Base-by-base conservation (phyloP, 2,888 invertebrate species). In the Hecatera dysodea region DNA sequence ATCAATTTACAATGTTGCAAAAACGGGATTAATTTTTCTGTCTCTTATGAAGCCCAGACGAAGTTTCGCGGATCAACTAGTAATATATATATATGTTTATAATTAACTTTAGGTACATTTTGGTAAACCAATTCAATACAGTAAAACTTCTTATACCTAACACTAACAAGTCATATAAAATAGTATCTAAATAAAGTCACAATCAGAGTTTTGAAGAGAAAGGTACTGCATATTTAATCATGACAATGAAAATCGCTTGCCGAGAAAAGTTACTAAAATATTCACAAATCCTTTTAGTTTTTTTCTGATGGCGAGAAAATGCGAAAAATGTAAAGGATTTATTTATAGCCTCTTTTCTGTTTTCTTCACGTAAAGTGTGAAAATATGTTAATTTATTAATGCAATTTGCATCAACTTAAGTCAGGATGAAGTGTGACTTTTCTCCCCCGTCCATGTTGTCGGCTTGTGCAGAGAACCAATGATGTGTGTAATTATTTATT, bases 231-330 rank as follows among this genome's bases (percentile, higher is more conserved):
- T 72, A 72, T 55, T 75, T 48, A 75, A 67, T 53, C 39, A n/a
- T 55, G 24, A 75, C 44, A 75, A 6, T 55, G 53, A 72, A 72
- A 75, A 46, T 67, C 75, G 12, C 46, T 75, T 46, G n/a, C 46
- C 33, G 53, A 46, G 53, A 46, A 66, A 70, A 44, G 36, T 29
- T 29, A 39, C 67, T 66, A 19, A 71, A 75, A 55, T 48, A 67
- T 67, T 72, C 24, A 55, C 24, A 67, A 67, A 75, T 39, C 46
- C 29, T 55, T 75, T 67, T 55, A 72, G 46, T 67, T 66, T 66
- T 33, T 46, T 24, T 7, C 27, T n/a, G 50, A 27, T 8, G n/a
- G 9, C 29, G 44, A 27, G 29, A 46, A 48, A 75, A 75, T 74
- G 29, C 24, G 9, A 36, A 66, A 73, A 44, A 12, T 22, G 1